Evolutionary conservation across 2,888 invertebrate species (phyloP).

Genomic region (Melangyna quadrimaculata): DNA sequence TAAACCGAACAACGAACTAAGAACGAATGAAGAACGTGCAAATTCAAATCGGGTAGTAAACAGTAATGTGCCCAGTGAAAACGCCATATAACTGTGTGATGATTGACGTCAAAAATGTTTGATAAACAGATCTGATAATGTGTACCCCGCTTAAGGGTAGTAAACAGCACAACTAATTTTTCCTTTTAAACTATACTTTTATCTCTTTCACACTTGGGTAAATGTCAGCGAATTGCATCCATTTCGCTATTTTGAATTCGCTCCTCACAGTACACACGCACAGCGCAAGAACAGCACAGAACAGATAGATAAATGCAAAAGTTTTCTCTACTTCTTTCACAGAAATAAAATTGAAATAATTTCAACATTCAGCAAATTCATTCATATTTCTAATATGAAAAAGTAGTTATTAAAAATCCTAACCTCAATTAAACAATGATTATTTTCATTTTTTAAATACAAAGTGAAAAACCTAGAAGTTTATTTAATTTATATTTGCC

Average conservation of each 20-base stretch:
- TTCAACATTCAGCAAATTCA: conserved; percentile 30
- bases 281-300: background rate
- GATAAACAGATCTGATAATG: no score
- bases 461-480: conserved; percentile 33
- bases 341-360: conserved; percentile 2
- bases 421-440: conserved; percentile 48
- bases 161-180: no score
- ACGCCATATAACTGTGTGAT: no score
- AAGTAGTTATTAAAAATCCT: conserved; percentile 26
- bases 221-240: conserved; percentile 15
- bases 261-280: background rate
- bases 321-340: background rate
- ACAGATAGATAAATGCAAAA: background rate
- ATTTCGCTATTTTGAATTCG: conserved; percentile 50
- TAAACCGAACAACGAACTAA: no score
- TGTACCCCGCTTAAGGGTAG: no score
- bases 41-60: no score
- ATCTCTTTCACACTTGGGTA: conserved; percentile 13
- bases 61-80: no score
- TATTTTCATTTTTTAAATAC: conserved; percentile 39
- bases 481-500: conserved; percentile 52
- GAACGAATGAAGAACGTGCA: no score
- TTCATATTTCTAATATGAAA: conserved; percentile 63
- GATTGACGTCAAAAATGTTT: no score
- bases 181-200: background rate